Percentiles rank a stretch among this genome's conserved stretches.
These are phyloP conservation scores for Geotria australis DNA, from an alignment of 2,797 vertebrate species.

Conservation along the genomic window DNA sequence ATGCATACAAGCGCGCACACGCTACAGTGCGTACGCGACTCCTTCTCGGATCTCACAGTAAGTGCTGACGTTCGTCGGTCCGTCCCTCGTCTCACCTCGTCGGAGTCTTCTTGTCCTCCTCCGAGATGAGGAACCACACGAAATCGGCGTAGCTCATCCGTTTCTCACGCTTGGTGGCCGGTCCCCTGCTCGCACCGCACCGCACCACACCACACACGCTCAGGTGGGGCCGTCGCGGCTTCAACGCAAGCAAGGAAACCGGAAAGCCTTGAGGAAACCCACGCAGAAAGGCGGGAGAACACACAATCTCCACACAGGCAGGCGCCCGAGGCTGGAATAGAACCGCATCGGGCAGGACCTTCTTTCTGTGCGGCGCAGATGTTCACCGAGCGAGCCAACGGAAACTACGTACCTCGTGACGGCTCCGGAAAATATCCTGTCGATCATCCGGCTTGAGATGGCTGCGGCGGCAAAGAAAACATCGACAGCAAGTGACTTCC, in stretches of 20 bases:
- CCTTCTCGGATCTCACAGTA: too few relatives aligned
- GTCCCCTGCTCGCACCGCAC: conserved; percentile 12
- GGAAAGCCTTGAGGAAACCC: too few relatives aligned
- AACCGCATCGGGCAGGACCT: not conserved
- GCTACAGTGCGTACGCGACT: too few relatives aligned
- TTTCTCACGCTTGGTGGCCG: conserved; percentile 54
- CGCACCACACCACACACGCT: not conserved
- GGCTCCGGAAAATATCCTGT: conserved; percentile 77
- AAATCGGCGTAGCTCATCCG: conserved; percentile 97
- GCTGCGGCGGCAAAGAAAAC: conserved; percentile 16
- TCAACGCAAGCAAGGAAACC: too few relatives aligned
- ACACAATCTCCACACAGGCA: too few relatives aligned
- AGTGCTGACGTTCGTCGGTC: too few relatives aligned
- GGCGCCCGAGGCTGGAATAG: too few relatives aligned
- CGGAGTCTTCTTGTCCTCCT: conserved; percentile 85
- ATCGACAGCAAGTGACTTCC: conserved; percentile 1
- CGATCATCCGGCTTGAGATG: conserved; percentile 73
- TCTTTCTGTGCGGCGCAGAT: conserved; percentile 1
- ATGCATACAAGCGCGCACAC: too few relatives aligned
- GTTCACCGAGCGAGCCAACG: not conserved
- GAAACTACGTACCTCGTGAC: conserved; percentile 40
- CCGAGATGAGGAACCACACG: conserved; percentile 89
- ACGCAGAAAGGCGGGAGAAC: too few relatives aligned
- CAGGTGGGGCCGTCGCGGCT: too few relatives aligned
- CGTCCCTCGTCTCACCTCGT: conserved; percentile 31